Conservation (phyloP, 2,113 vertebrate genomes). For the Mionectes macconnelli region DNA sequence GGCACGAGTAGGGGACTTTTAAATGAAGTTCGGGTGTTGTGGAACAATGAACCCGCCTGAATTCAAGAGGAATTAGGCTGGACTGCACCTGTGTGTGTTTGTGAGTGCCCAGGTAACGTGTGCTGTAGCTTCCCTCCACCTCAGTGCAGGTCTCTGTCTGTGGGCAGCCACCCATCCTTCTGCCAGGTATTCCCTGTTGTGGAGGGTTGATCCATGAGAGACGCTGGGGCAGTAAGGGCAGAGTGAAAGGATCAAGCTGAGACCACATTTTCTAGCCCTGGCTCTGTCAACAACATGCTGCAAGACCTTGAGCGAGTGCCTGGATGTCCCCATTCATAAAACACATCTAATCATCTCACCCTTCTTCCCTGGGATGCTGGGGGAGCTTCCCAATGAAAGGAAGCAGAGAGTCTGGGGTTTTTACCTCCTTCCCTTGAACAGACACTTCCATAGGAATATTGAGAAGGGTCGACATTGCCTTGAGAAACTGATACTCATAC, state of each 20-base stretch:
- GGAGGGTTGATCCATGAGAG: background rate
- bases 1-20: background rate
- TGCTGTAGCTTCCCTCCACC: background rate
- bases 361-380: background rate
- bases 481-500: background rate
- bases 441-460: background rate
- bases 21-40: background rate
- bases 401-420: background rate
- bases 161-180: background rate
- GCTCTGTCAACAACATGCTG: background rate
- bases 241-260: background rate
- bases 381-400: background rate
- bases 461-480: accelerated
- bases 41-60: background rate
- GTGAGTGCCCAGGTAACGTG: background rate
- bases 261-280: background rate
- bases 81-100: background rate
- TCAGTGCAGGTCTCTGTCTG: background rate
- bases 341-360: background rate
- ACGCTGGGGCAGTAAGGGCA: background rate
- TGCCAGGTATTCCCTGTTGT: background rate
- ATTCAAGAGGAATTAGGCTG: background rate
- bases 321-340: background rate
- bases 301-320: background rate
- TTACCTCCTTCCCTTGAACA: background rate